Evolutionary conservation across 2,113 vertebrate species (phyloP), one percentile per base, ranked within the genome.

Genomic region (Pimephales promelas): DNA sequence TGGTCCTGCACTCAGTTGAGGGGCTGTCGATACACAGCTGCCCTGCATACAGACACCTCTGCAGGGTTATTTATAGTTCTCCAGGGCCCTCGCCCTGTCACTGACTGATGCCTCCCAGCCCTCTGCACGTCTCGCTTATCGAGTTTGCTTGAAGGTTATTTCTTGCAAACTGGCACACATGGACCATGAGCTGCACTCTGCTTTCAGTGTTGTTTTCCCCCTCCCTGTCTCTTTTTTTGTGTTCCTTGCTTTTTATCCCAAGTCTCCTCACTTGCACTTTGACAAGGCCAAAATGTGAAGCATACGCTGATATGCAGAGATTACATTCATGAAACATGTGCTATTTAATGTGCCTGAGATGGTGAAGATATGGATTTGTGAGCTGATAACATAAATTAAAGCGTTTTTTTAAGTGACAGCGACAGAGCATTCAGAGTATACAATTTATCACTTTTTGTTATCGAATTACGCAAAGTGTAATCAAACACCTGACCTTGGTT

Each of bases 1-100:
- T 76, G 47, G 43, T 22, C 62, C 22, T 59, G 45, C 47, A 57
- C 47, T 76, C 73, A 66, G 57, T 49, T 49, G 59, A 61, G 73
- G 82, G 82, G 34, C 82, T 76, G 82, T 84, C 61, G 72, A 84
- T 84, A 84, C 31, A 22, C 61, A 40, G 40, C 74, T 34, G 73
- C 47, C 28, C 84, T 61, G 45, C 71, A 77, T 52, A 34, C 78
- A 57, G 68, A 45, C 79, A 75, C 59, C 79, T 36, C 49, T 36
- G 82, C 73, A 34, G 68, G 64, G 82, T 68, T 86, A 88, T 88
- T 88, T 86, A 86, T 86, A 88, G 84, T 34, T 24, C 36, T 78
- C n/a, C 26, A 56, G 61, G 61, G n/a, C 61, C 34, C 34, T 74
- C 8, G 16, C 8, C 70, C 62, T 76, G 81, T 73, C 76, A 78